These are phyloP conservation scores for Dallia pectoralis DNA, from an alignment of 2,797 vertebrate genomes.

Conservation along the genomic window DNA sequence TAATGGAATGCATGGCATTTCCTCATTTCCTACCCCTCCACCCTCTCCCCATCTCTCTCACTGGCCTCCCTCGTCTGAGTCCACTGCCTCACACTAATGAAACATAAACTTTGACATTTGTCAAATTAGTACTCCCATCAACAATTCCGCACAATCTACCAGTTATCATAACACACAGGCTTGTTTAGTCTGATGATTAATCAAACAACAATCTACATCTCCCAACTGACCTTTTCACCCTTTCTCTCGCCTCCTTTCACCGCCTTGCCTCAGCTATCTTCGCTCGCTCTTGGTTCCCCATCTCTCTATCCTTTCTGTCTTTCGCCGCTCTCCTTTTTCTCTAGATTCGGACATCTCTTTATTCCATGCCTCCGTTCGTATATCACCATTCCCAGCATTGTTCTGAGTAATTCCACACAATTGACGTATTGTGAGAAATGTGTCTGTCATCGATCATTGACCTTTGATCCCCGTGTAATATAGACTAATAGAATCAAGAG, in stretches of 20 bases:
- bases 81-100: conserved; percentile 55
- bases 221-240: conserved; percentile 33
- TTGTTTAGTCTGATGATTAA: conserved; percentile 33
- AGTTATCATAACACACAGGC: conserved; percentile 45
- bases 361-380: too few relatives aligned
- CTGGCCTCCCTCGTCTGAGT: background rate
- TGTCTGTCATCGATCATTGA: background rate
- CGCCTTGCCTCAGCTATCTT: background rate
- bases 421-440: conserved; percentile 60
- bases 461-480: conserved; percentile 14
- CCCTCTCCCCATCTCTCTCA: background rate
- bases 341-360: conserved; percentile 60
- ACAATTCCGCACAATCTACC: conserved; percentile 18
- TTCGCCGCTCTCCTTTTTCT: conserved; percentile 19
- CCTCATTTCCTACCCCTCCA: conserved; percentile 46
- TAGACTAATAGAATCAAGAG: conserved; percentile 38
- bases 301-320: background rate
- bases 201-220: conserved; percentile 16
- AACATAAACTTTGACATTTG: conserved; percentile 73
- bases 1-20: conserved; percentile 74
- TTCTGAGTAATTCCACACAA: conserved; percentile 66
- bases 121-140: conserved; percentile 56
- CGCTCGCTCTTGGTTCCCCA: conserved; percentile 30
- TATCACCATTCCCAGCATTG: conserved; percentile 52
- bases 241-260: background rate